Percentiles rank a stretch among this genome's conserved stretches.
Evolutionary conservation across 2,113 vertebrate species (phyloP).

Genomic region (Etheostoma spectabile): DNA sequence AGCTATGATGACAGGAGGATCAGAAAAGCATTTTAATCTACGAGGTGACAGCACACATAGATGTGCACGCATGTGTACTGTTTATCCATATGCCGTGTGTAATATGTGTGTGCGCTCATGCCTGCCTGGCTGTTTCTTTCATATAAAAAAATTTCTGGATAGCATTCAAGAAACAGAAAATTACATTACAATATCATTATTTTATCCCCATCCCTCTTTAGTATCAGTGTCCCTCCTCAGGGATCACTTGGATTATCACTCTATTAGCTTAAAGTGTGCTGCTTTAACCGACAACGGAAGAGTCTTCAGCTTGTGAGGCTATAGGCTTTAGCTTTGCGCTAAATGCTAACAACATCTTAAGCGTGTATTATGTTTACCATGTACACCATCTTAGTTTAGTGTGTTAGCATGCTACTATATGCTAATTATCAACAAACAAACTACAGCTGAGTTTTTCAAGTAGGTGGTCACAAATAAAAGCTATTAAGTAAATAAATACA

Average conservation of each 20-base stretch:
- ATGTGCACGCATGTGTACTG: too few relatives aligned
- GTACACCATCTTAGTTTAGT: not conserved
- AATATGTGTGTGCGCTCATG: too few relatives aligned
- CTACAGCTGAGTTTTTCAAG: too few relatives aligned
- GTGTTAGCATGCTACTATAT: not conserved
- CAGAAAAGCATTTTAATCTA: too few relatives aligned
- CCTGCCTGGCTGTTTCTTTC: not conserved
- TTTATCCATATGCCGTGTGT: too few relatives aligned
- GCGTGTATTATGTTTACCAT: not conserved
- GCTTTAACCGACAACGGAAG: constrained; percentile 39
- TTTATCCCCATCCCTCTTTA: not conserved
- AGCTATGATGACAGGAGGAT: too few relatives aligned
- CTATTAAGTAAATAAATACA: not conserved
- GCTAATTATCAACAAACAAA: not conserved
- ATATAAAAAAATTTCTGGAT: too few relatives aligned
- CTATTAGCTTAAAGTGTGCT: constrained; percentile 57
- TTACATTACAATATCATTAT: not conserved
- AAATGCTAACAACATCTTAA: not conserved
- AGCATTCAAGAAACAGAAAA: not conserved
- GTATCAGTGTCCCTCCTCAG: not conserved
- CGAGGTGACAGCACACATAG: too few relatives aligned
- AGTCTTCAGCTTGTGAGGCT: not conserved
- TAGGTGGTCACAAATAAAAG: not conserved
- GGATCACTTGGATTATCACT: constrained; percentile 78
- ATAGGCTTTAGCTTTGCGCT: not conserved